Conservation (phyloP, 2,888 invertebrate species). For the Ichneumoninae sp. region DNA sequence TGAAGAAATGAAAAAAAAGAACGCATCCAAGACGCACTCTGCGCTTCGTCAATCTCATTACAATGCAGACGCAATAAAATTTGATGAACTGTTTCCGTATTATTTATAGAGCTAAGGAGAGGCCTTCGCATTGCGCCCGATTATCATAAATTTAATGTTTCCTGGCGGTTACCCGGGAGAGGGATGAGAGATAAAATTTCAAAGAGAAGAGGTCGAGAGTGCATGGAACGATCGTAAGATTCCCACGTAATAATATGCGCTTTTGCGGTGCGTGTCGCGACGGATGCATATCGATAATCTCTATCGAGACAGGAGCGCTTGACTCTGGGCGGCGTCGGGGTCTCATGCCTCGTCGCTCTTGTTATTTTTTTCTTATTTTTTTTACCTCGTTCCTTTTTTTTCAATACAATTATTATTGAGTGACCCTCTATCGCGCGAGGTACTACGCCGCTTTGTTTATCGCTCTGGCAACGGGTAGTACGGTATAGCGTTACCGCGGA, state of each 20-base stretch:
- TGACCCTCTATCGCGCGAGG: conserved; percentile 38
- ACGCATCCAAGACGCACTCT: conserved; percentile 45
- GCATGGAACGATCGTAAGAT: conserved; percentile 40
- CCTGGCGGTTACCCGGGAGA: conserved; percentile 48
- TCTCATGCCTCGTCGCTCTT: neutral
- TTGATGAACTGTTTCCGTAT: conserved; percentile 67
- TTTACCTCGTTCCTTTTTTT: conserved; percentile 15
- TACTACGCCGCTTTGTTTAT: conserved; percentile 44
- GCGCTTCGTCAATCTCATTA: conserved; percentile 65
- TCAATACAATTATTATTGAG: conserved; percentile 54
- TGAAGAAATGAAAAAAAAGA: conserved; percentile 2
- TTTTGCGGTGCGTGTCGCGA: conserved; percentile 30
- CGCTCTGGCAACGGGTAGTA: conserved; percentile 21
- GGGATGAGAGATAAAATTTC: conserved; percentile 2
- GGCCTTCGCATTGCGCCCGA: conserved; percentile 41
- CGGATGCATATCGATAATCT: conserved; percentile 47
- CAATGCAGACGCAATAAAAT: conserved; percentile 68
- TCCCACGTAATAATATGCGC: conserved; percentile 53
- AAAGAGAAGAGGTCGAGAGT: conserved; percentile 20
- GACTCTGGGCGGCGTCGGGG: neutral
- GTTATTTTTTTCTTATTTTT: conserved; percentile 10
- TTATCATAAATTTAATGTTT: conserved; percentile 66
- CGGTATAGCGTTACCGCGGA: conserved; percentile 14
- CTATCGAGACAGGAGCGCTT: conserved; percentile 2
- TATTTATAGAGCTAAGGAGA: conserved; percentile 58